Percentiles rank a stretch among this genome's conserved stretches.
phyloP scores from a whole-genome alignment of 2,797 vertebrate species.

The Spatula versicolor region DNA sequence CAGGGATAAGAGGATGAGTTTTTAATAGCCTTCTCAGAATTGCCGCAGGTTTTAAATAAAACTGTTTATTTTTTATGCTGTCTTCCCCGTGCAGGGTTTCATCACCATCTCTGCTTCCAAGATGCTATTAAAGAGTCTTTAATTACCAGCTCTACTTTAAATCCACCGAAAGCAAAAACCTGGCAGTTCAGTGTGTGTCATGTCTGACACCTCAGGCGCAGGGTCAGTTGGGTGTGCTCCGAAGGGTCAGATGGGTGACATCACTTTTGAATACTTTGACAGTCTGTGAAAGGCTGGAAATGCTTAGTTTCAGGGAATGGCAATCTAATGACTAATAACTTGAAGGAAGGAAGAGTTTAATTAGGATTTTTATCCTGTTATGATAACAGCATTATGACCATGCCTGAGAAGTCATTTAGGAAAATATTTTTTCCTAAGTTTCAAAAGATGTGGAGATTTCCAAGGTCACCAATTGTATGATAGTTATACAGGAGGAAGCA shows the following conservation, averaged over 20 bases:
- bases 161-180: neutral
- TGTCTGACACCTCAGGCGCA: neutral
- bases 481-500: neutral
- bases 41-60: neutral
- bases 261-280: neutral
- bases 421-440: neutral
- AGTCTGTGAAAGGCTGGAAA: neutral
- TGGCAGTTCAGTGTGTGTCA: neutral
- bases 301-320: neutral
- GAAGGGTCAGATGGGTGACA: neutral
- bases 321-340: neutral
- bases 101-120: neutral
- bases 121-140: neutral
- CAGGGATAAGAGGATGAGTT: neutral
- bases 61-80: neutral
- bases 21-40: neutral
- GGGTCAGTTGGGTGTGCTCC: neutral
- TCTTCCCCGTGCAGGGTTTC: neutral
- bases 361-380: neutral
- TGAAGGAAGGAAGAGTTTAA: neutral
- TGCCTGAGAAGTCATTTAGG: neutral
- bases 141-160: neutral
- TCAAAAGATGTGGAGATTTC: neutral
- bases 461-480: rapidly evolving
- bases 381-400: neutral